Conservation (phyloP, 1,140 invertebrate genomes). For the Lasaia peninsularis region DNA sequence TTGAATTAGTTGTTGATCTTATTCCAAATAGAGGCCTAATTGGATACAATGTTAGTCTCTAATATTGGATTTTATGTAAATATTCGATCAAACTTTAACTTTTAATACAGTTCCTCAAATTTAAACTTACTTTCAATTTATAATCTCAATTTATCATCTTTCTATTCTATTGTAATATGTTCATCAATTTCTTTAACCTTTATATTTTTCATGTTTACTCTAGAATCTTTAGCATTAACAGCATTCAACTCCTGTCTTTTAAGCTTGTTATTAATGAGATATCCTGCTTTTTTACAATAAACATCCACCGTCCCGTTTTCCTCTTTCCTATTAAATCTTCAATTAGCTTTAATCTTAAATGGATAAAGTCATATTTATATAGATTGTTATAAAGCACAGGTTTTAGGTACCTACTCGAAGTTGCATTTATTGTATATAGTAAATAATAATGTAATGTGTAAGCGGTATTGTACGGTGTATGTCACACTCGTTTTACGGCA, state of each 20-base stretch:
- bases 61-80: slow-evolving; percentile 29
- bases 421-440: slow-evolving; percentile 74
- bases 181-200: neutral
- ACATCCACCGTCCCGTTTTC: slow-evolving; percentile 72
- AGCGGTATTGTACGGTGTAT: slow-evolving; percentile 61
- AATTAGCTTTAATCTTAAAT: slow-evolving; percentile 61
- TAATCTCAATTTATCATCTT: neutral
- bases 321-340: slow-evolving; percentile 64
- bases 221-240: neutral
- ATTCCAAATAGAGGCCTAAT: slow-evolving; percentile 29
- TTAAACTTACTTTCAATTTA: neutral
- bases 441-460: slow-evolving; percentile 46
- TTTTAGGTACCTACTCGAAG: slow-evolving; percentile 62
- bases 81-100: slow-evolving; percentile 18
- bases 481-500: slow-evolving; percentile 75
- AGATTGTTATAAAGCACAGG: slow-evolving; percentile 75
- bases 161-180: neutral
- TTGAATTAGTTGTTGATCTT: neutral
- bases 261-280: slow-evolving; percentile 25
- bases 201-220: neutral
- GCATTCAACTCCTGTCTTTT: slow-evolving; percentile 3
- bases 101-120: slow-evolving; percentile 5
- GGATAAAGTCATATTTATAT: slow-evolving; percentile 69
- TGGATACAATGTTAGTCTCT: slow-evolving; percentile 18
- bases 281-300: slow-evolving; percentile 36